A percentile compares a stretch with the other conserved stretches of the same genome.
phyloP scores from a whole-genome alignment of 2,888 invertebrate genomes.

The Gandaritis pyraliata region DNA sequence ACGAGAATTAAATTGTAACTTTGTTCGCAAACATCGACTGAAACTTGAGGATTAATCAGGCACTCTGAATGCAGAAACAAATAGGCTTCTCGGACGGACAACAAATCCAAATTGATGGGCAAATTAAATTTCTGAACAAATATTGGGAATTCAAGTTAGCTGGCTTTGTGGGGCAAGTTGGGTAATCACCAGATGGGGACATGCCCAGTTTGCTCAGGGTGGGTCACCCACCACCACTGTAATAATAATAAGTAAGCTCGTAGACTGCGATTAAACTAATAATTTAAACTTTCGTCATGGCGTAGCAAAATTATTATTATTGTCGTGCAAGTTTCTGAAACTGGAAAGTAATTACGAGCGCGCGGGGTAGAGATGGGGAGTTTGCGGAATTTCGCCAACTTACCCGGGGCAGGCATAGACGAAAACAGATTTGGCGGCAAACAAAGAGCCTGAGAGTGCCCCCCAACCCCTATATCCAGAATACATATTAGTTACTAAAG shows the following conservation, averaged over 20 bases:
- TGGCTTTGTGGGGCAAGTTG: constrained; percentile 52
- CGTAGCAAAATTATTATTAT: constrained; percentile 80
- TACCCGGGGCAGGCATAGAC: constrained; percentile 63
- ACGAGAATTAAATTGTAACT: constrained; percentile 32
- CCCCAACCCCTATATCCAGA: constrained; percentile 37
- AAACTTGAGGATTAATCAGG: constrained; percentile 32
- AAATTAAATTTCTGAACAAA: constrained; percentile 64
- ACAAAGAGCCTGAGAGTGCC: constrained; percentile 62
- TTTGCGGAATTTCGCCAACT: constrained; percentile 71
- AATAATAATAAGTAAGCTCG: constrained; percentile 76
- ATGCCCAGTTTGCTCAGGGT: constrained; percentile 44
- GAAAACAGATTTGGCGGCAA: constrained; percentile 80
- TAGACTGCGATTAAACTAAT: constrained; percentile 80
- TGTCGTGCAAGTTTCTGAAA: constrained; percentile 73
- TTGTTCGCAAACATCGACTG: constrained; percentile 32
- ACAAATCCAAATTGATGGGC: constrained; percentile 60
- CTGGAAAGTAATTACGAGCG: constrained; percentile 77
- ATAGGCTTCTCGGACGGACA: constrained; percentile 45
- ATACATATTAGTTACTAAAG: constrained; percentile 24
- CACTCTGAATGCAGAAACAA: constrained; percentile 36
- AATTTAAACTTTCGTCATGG: constrained; percentile 82
- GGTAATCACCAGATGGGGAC: constrained; percentile 59
- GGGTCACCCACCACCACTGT: constrained; percentile 40
- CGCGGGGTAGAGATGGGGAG: constrained; percentile 54
- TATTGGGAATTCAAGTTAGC: constrained; percentile 57